phyloP scores from a whole-genome alignment of 2,797 vertebrate genomes.

The Podarcis siculus region DNA sequence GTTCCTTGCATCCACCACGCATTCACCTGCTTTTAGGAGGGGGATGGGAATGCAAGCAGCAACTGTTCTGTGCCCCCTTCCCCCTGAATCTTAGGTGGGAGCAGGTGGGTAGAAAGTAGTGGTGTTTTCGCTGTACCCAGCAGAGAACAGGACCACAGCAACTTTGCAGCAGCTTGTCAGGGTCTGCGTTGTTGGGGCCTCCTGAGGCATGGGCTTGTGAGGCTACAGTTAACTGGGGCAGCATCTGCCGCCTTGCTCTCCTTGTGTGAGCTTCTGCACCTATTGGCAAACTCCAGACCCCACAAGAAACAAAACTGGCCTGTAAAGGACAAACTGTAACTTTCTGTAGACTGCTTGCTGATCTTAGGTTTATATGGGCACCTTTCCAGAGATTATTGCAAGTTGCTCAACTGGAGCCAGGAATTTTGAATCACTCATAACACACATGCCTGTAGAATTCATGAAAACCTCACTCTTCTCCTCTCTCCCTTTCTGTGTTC shows the following conservation, averaged over 20 bases:
- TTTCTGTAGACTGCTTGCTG: not conserved
- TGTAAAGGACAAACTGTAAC: slow-evolving; percentile 1
- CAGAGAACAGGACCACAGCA: not conserved
- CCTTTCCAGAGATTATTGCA: slow-evolving; percentile 7
- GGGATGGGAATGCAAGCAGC: not conserved
- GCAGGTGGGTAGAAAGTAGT: not conserved
- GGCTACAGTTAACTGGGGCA: not conserved
- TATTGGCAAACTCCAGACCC: not conserved
- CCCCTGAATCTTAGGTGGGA: not conserved
- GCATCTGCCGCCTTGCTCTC: not conserved
- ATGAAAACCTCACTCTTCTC: not conserved
- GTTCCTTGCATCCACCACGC: not conserved
- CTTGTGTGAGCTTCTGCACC: not conserved
- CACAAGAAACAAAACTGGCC: not conserved
- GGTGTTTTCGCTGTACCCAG: not conserved
- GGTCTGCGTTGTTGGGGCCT: not conserved
- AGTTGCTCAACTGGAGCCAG: slow-evolving; percentile 1
- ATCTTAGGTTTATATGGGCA: slow-evolving; percentile 16
- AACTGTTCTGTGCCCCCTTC: not conserved
- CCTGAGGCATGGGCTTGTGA: not conserved
- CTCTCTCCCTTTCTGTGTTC: not conserved
- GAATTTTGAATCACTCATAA: not conserved
- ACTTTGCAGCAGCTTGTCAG: not conserved
- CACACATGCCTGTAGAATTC: not conserved
- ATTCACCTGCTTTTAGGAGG: not conserved